Conservation (phyloP, 2,797 vertebrate species). For the Pseudochirops cupreus region DNA sequence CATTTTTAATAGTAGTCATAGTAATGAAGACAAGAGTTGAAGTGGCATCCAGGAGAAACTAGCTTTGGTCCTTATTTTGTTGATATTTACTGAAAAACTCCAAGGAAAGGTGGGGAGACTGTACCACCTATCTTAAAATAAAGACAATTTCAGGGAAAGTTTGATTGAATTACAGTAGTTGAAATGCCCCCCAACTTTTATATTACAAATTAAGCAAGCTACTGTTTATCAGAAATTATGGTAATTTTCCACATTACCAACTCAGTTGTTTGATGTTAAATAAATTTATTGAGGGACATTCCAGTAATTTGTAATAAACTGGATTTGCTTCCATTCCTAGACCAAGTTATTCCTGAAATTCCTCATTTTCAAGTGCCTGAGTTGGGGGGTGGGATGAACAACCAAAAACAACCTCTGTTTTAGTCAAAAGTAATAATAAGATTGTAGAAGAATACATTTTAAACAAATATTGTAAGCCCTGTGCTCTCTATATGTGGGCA, state of each 20-base stretch:
- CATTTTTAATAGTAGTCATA: not conserved
- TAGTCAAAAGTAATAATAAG: slow-evolving; percentile 37
- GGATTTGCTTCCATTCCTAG: not conserved
- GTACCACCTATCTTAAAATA: slow-evolving; percentile 24
- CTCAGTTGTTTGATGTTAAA: slow-evolving; percentile 22
- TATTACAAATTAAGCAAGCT: slow-evolving; percentile 15
- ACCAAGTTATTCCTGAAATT: slow-evolving; percentile 31
- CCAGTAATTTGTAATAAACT: slow-evolving; percentile 27
- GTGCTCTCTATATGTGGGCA: not conserved
- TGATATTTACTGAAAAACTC: slow-evolving; percentile 29
- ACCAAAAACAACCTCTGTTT: slow-evolving; percentile 23
- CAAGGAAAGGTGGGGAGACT: slow-evolving; percentile 17
- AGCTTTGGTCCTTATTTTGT: not conserved
- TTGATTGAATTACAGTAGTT: slow-evolving; percentile 47
- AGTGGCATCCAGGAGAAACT: not conserved
- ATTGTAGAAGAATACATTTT: slow-evolving; percentile 40
- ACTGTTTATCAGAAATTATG: slow-evolving; percentile 14
- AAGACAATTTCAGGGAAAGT: slow-evolving; percentile 44
- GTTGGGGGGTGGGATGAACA: slow-evolving; percentile 1
- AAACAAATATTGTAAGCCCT: slow-evolving; percentile 20
- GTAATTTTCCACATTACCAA: not conserved
- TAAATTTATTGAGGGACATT: slow-evolving; percentile 45
- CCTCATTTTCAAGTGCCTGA: slow-evolving; percentile 70
- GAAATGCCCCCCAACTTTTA: slow-evolving; percentile 30
- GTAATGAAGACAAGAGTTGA: not conserved